Base-by-base conservation (phyloP, 2,888 invertebrate species). In the Caenorhabditis plicata region DNA sequence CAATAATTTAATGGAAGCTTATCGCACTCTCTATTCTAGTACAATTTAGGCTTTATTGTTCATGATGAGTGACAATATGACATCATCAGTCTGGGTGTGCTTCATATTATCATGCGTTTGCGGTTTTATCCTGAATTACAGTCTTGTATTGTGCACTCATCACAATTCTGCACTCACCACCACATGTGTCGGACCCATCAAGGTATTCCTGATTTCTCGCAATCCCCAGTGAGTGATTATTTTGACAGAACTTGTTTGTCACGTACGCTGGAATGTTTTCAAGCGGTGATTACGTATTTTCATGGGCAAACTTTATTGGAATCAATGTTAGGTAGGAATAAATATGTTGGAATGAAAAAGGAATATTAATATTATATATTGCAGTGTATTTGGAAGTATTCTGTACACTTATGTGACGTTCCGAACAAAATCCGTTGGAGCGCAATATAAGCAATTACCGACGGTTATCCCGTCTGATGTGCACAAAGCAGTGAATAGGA, bases 81-180 rank as follows among this genome's bases (percentile, higher is more conserved):
- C 74, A 7, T 38, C 54, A 9, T 53, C 70, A 11, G 71, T 77
- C 5, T 63, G 73, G 56, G 26, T 68, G 4, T 73, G 73, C 82
- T 96, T 98, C 82, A 71, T 88, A 0, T 82, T 91, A 74, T 94
- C 95, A 0, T 96, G 95, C 83, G 84, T 93, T 11, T 93, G 98
- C 92, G 96, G 98, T 0, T 96, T 96, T 82, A 85, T 98, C 41
- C 85, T 98, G 44, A 91, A 91, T 38, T 96, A 94, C 82, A 91
- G 93, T 81, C 90, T 93, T 13, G 90, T 98, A 77, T 82, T 96
- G 35, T 98, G 98, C 83, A 98, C 96, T 0, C 88, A 90, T 76
- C 88, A 90, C 82, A 98, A 98, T 83, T 95, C 95, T 52, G 95
- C 98, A n/a, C 85, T 98, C 41, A 98, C 98, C 0, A 98, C 98